Evolutionary conservation across 2,888 invertebrate species (phyloP), one percentile per base, ranked within the genome.

Genomic region (Encarsia formosa): DNA sequence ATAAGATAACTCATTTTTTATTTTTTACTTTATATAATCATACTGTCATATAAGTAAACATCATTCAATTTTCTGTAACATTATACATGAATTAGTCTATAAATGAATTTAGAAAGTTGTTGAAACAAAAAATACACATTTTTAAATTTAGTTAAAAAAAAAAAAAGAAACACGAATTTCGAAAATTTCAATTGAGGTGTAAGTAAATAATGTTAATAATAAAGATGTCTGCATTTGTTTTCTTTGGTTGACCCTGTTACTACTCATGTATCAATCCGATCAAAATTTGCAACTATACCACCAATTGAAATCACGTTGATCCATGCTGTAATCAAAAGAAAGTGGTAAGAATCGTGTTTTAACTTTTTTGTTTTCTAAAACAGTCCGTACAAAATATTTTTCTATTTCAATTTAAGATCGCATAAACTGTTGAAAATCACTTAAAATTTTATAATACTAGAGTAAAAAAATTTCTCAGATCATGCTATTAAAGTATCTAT

Each of bases 281-380:
- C 63, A 62, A 65, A 61, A 63, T 60, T 62, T 62, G 58, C 65
- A 63, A 64, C 64, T 62, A 61, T 63, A 62, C 56, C 54, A 57
- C 63, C 61, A 62, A 65, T 63, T 62, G 63, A 56, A 62, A 61
- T 63, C 64, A 43, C 60, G 63, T 61, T 61, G 64, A 63, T 63
- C 63, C 63, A 66, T 65, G 66, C 64, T 66, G 68, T 65, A 64
- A 65, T 66, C 59, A 60, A 63, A 67, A 67, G 68, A 66, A 66
- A 63, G 63, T 65, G 66, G 67, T 67, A 66, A 67, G 68, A 65
- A 52, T 58, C 59, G 59, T 61, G 63, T 63, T 57, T 61, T 61
- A 53, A 45, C 56, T 60, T 57, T 57, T 56, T 54, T 42, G 46
- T 50, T 46, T 54, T 44, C 31, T 43, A 40, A 50, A 50, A 34